Evolutionary conservation across 1,140 invertebrate genomes (phyloP), one percentile per base, ranked within the genome.

Genomic region (Sycophaga agraensis): DNA sequence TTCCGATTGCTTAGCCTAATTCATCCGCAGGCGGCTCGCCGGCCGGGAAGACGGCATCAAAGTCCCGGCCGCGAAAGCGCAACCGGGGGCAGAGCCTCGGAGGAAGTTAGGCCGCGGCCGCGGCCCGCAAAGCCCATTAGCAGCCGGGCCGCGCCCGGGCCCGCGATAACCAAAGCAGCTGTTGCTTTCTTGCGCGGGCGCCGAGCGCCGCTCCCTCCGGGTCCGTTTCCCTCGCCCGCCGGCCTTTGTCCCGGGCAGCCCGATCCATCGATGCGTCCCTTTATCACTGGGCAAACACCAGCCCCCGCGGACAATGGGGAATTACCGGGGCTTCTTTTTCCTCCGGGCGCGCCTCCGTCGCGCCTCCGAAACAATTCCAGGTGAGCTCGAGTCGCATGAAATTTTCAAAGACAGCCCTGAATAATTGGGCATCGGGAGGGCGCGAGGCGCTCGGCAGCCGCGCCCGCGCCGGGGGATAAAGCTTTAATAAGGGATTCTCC

Each of bases 1-100:
- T 74, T 77, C 71, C 76, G 75, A 79, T 79, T 77, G 70, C 73
- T 73, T 76, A 78, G 73, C 74, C 77, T 77, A 77, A 78, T 78
- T 79, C 71, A 71, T 70, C 68, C 70, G 54, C 64, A 63, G 65
- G 63, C n/a, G 66, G 66, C 28, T 4, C 28, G 28, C 5, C 28
- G 28, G 11, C 28, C 5, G 28, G 5, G 64, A 63, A 68, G n/a
- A n/a, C 16, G 42, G 68, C 70, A 78, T 76, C 73, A 78, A 76
- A 76, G 72, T 74, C 68, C n/a, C n/a, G n/a, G 66, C 66, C 63
- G 45, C 22, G 14, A 7, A 48, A 5, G 22, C 21, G 12, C 34
- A 19, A 17, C 22, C 42, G 5, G 21, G 63, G 66, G 65, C 65
- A 63, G 63, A 64, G 63, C 57, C 19, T 17, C 34, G 43, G 56